Conservation (phyloP, 1,140 invertebrate species). For the Ostrea edulis region DNA sequence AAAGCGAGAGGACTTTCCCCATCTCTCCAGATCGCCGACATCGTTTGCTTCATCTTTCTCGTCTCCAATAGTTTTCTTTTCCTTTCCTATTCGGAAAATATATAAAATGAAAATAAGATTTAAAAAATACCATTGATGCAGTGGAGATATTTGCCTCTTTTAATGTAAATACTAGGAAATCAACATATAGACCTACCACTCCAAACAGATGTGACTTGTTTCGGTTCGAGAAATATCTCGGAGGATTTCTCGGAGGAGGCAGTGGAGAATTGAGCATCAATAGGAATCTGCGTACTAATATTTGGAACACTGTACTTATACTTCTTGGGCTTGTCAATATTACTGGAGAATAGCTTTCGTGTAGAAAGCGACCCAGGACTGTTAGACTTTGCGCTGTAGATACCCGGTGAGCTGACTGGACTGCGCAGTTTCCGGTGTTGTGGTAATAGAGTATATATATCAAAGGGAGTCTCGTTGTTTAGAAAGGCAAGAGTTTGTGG, state of each 20-base stretch:
- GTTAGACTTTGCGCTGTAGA: conserved; percentile 26
- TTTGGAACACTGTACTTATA: background rate
- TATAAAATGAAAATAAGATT: no score
- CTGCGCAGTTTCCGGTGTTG: conserved; percentile 49
- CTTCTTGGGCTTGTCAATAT: conserved; percentile 20
- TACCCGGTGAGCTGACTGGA: conserved; percentile 57
- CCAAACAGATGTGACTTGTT: conserved; percentile 53
- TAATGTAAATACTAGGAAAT: no score
- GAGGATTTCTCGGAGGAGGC: conserved; percentile 7
- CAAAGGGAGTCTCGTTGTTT: conserved; percentile 49
- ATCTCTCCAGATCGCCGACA: background rate
- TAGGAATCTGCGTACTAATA: background rate
- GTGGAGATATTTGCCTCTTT: no score
- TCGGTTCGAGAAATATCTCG: conserved; percentile 42
- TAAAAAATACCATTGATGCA: no score
- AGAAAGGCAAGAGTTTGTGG: conserved; percentile 54
- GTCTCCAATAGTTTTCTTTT: background rate
- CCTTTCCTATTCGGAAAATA: no score
- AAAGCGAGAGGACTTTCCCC: background rate
- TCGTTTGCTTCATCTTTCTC: background rate
- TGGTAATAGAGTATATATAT: conserved; percentile 31
- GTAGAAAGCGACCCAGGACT: conserved; percentile 17
- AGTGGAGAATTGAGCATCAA: background rate
- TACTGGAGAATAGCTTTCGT: conserved; percentile 41
- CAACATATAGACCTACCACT: conserved; percentile 44